Base-by-base conservation (phyloP, 2,113 vertebrate species). In the Syngnathus floridae region DNA sequence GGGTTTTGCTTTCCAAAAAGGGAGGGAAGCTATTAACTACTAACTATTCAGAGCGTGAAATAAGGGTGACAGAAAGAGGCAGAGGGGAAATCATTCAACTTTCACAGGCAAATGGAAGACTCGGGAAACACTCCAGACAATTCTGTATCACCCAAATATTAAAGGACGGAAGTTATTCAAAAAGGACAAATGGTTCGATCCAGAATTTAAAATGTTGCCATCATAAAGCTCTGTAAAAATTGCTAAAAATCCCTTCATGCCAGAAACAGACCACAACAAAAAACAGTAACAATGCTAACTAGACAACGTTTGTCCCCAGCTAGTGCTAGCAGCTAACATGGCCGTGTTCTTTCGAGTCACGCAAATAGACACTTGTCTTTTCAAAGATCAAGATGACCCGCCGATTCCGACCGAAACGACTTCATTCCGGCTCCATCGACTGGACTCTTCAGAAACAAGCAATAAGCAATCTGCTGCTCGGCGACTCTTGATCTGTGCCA, bases 11-110 rank as follows among this genome's bases (percentile, higher is more conserved):
- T 31, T 31, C 26, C 26, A 84, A 75, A 85, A 81, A 71, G 56
- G 81, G 75, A 86, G 82, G 79, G 81, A 90, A 83, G 84, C 83
- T 82, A 90, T 91, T 88, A 90, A 89, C 82, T 80, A 87, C 85
- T 78, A 84, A 90, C 80, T 89, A 89, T 90, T 88, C 84, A 87
- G 90, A 90, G 90, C 85, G 80, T 90, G 84, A 91, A 91, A 91
- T 89, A 88, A 89, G 81, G 89, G 80, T 89, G 87, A 90, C 85
- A 83, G 85, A 89, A 84, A 86, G 79, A 80, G 79, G 75, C 67
- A 83, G 80, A 77, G 81, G 76, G 79, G 69, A 76, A 88, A 90
- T 87, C 79, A 87, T 87, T 86, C 85, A 88, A 82, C 80, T 89
- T 86, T 84, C 82, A 81, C 52, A 81, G 63, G 76, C 77, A 41